Conservation (phyloP, 2,113 vertebrate genomes). For the Passer domesticus region DNA sequence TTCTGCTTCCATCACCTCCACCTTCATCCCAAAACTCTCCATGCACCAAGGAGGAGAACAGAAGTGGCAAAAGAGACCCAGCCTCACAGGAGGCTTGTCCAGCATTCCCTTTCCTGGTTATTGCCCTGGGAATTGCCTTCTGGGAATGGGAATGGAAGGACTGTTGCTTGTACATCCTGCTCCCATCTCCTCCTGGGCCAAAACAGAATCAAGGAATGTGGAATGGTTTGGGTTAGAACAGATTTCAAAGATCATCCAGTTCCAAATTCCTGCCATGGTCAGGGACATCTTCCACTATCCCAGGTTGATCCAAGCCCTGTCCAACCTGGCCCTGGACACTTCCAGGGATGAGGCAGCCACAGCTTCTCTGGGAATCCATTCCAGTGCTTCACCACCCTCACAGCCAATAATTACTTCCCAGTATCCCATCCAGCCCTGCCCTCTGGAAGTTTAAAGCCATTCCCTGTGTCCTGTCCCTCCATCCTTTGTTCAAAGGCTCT, state of each 20-base stretch:
- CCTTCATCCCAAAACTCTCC: not conserved
- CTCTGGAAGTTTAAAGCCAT: not conserved
- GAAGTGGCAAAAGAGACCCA: not conserved
- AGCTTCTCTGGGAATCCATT: not conserved
- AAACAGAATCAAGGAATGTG: not conserved
- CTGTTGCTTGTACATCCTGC: rapidly evolving
- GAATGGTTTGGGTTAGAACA: not conserved
- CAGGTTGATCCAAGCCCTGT: rapidly evolving
- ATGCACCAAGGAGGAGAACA: not conserved
- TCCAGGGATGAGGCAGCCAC: not conserved
- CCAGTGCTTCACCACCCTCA: rapidly evolving
- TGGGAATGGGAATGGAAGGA: not conserved
- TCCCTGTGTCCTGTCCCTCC: rapidly evolving
- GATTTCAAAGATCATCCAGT: not conserved
- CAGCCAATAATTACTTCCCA: rapidly evolving
- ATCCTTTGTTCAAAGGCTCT: not conserved
- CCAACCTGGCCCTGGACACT: not conserved
- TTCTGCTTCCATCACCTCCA: not conserved
- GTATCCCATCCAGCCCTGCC: rapidly evolving
- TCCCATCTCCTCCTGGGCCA: rapidly evolving
- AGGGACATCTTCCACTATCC: not conserved
- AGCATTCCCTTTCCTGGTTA: not conserved
- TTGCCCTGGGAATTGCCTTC: not conserved
- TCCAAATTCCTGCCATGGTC: no score
- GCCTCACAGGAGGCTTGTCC: not conserved